Evolutionary conservation across 2,113 vertebrate genomes (phyloP).

Genomic region (Fregata magnificens): DNA sequence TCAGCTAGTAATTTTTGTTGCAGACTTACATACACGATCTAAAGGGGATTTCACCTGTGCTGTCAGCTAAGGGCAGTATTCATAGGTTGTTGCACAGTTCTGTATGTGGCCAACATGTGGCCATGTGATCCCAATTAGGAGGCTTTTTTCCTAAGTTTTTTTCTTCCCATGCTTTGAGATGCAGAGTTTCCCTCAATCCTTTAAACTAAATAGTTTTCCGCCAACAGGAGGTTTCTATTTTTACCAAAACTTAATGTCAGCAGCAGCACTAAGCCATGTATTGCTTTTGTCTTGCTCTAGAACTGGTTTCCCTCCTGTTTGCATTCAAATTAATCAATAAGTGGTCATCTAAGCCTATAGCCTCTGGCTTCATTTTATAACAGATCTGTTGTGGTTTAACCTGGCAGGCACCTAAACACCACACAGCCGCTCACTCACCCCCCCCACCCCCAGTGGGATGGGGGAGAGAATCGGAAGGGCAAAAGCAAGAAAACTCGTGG

Average conservation of each 20-base stretch:
- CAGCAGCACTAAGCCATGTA: background rate
- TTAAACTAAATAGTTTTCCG: background rate
- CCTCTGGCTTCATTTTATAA: background rate
- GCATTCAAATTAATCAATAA: background rate
- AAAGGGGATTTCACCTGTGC: background rate
- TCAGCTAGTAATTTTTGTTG: background rate
- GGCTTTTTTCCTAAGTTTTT: background rate
- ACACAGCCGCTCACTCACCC: no score
- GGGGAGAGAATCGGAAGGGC: no score
- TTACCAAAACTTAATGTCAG: background rate
- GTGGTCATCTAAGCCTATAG: background rate
- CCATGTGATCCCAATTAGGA: background rate
- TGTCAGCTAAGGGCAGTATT: background rate
- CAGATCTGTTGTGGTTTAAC: no score
- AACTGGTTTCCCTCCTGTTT: background rate
- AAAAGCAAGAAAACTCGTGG: no score
- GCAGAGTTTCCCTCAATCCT: background rate
- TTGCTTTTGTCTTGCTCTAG: background rate
- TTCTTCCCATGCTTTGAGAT: background rate
- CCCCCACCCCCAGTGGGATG: no score
- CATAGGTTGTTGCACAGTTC: background rate
- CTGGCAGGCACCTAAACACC: no score
- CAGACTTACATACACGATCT: background rate
- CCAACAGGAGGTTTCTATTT: background rate
- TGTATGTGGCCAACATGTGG: background rate